Evolutionary conservation across 2,113 vertebrate genomes (phyloP).

Genomic region (Sialia sialis): DNA sequence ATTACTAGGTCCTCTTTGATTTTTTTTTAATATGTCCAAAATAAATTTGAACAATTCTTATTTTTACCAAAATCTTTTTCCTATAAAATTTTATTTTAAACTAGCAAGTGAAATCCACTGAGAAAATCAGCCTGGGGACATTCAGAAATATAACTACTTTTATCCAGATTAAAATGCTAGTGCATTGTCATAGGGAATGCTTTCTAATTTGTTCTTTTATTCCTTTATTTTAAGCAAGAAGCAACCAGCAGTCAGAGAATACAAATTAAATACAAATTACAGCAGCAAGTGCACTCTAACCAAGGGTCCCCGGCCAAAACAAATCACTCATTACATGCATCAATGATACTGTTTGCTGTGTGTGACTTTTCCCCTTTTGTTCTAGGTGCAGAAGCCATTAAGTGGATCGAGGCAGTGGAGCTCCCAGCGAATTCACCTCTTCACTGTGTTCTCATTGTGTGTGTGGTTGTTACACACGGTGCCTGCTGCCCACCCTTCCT

Average conservation of each 20-base stretch:
- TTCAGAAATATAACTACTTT: not conserved
- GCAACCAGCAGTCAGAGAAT: not conserved
- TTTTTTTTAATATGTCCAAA: not conserved
- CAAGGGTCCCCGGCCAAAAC: constrained; percentile 26
- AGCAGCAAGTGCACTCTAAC: constrained; percentile 3
- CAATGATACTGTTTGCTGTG: constrained; percentile 12
- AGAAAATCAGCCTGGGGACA: not conserved
- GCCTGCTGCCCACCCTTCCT: not conserved
- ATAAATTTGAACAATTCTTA: not conserved
- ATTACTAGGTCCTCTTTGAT: not conserved
- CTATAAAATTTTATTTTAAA: not conserved
- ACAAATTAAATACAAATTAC: constrained; percentile 51
- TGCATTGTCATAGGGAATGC: not conserved
- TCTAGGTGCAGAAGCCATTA: constrained; percentile 40
- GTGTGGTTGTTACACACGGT: not conserved
- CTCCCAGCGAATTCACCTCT: constrained; percentile 8
- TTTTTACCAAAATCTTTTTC: not conserved
- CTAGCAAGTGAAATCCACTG: not conserved
- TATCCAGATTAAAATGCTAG: not conserved
- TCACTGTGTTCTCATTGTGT: not conserved
- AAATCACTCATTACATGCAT: constrained; percentile 57
- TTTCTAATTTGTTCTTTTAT: not conserved
- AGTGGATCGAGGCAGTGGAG: not conserved
- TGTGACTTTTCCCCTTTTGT: constrained; percentile 46
- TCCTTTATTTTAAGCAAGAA: constrained; percentile 28